These are phyloP conservation scores for Diplosoma virens DNA, from an alignment of 23 tunicate genomes.

Conservation along the genomic window DNA sequence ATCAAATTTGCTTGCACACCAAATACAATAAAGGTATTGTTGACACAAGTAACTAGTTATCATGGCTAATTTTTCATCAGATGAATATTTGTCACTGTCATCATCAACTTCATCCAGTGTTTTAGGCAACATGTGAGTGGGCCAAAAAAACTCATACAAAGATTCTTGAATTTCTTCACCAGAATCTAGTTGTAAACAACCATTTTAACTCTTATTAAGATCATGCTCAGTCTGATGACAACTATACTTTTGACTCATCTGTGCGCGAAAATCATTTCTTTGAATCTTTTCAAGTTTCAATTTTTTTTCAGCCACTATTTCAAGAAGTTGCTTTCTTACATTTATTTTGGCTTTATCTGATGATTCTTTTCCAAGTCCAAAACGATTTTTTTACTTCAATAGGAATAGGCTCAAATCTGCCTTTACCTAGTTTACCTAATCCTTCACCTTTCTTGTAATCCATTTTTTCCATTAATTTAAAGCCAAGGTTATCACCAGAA, in stretches of 20 bases:
- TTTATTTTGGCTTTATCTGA: conserved; percentile 44
- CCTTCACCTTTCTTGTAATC: conserved; percentile 86
- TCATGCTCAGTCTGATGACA: conserved; percentile 55
- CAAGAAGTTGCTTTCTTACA: conserved; percentile 29
- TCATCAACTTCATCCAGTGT: conserved; percentile 39
- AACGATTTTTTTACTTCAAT: conserved; percentile 57
- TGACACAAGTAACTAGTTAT: conserved; percentile 65
- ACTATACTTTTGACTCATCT: conserved; percentile 62
- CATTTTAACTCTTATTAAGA: conserved; percentile 77
- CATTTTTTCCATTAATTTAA: conserved; percentile 87
- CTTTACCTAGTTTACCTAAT: conserved; percentile 68
- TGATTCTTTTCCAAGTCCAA: conserved; percentile 82
- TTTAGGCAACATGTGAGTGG: background rate
- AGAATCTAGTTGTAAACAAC: conserved; percentile 55
- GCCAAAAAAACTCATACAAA: conserved; percentile 70
- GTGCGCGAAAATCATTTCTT: conserved; percentile 60
- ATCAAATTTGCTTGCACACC: conserved; percentile 78
- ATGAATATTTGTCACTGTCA: conserved; percentile 15
- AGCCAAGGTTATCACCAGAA: conserved; percentile 66
- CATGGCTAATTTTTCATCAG: conserved; percentile 51
- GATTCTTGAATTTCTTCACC: conserved; percentile 35
- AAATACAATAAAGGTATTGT: conserved; percentile 75
- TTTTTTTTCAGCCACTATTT: conserved; percentile 32
- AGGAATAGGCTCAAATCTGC: conserved; percentile 81
- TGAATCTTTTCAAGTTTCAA: conserved; percentile 40